These are phyloP conservation scores for Chaetops frenatus DNA, from an alignment of 2,113 vertebrate genomes.

Conservation along the genomic window DNA sequence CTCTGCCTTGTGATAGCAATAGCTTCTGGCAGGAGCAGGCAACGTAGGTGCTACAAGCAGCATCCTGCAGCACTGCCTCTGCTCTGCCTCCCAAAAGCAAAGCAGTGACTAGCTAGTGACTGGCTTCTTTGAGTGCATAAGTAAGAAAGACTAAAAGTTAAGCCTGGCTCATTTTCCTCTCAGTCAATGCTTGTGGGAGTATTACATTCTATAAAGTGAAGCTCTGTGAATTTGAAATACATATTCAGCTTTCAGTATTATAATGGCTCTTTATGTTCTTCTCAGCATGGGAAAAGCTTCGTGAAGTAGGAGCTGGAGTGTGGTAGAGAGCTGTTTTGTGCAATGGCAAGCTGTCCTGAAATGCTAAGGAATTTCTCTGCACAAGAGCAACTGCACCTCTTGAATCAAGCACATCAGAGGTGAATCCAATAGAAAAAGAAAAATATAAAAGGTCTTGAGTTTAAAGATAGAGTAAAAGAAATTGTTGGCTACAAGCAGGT, in stretches of 20 bases:
- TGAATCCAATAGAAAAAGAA: background rate
- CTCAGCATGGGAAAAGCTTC: background rate
- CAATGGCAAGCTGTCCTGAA: background rate
- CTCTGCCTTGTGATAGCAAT: rapidly evolving
- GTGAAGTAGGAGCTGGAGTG: background rate
- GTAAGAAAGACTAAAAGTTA: background rate
- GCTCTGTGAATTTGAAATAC: background rate
- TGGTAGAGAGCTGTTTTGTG: background rate
- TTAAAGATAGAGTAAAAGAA: background rate
- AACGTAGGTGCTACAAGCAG: rapidly evolving
- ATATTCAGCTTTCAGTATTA: background rate
- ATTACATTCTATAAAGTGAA: background rate
- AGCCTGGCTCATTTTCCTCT: background rate
- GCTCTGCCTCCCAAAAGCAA: background rate
- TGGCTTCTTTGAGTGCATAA: background rate
- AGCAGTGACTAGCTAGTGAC: background rate
- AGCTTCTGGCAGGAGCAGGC: background rate
- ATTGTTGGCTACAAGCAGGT: background rate
- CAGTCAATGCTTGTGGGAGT: background rate
- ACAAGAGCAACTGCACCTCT: background rate
- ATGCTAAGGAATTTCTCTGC: background rate
- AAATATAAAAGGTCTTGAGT: background rate
- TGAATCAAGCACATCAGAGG: background rate
- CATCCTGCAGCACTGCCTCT: background rate
- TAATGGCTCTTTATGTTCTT: background rate